These are phyloP conservation scores for Pseudochromis fuscus DNA, from an alignment of 2,797 vertebrate genomes.

Conservation along the genomic window DNA sequence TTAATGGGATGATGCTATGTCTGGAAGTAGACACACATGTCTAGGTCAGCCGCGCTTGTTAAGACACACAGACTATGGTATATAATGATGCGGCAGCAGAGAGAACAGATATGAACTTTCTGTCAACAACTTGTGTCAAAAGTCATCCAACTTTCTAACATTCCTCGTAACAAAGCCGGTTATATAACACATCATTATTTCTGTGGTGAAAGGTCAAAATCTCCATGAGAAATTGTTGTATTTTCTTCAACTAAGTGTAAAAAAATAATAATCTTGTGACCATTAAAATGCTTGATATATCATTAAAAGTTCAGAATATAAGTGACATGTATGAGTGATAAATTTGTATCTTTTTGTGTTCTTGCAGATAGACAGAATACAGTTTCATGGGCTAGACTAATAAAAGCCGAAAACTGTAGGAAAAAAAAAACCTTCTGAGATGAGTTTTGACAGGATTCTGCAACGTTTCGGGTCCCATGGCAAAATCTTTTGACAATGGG, in stretches of 20 bases:
- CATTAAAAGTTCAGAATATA: not conserved
- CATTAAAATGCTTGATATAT: not conserved
- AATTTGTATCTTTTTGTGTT: too few relatives aligned
- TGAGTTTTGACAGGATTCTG: constrained; percentile 47
- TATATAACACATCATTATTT: constrained; percentile 36
- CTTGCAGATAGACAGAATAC: constrained; percentile 1
- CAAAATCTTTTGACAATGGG: constrained; percentile 57
- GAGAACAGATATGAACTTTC: constrained; percentile 13
- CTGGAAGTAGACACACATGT: constrained; percentile 25
- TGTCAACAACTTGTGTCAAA: constrained; percentile 37
- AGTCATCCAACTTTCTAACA: constrained; percentile 7
- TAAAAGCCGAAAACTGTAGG: constrained; percentile 14
- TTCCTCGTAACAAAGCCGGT: constrained; percentile 25
- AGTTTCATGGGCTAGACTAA: not conserved
- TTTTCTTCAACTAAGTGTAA: not conserved
- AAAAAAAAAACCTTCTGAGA: constrained; percentile 10
- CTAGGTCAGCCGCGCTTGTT: constrained; percentile 39
- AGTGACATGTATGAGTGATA: too few relatives aligned
- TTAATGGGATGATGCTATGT: constrained; percentile 47
- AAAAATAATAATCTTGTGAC: not conserved
- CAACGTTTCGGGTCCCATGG: constrained; percentile 39
- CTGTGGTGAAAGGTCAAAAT: not conserved
- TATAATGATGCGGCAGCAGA: constrained; percentile 37
- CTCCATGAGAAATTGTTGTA: not conserved
- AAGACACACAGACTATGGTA: constrained; percentile 11